A percentile compares a stretch with the other conserved stretches of the same genome.
phyloP scores from a whole-genome alignment of 2,888 invertebrate species.

The Synanthedon andrenaeformis region DNA sequence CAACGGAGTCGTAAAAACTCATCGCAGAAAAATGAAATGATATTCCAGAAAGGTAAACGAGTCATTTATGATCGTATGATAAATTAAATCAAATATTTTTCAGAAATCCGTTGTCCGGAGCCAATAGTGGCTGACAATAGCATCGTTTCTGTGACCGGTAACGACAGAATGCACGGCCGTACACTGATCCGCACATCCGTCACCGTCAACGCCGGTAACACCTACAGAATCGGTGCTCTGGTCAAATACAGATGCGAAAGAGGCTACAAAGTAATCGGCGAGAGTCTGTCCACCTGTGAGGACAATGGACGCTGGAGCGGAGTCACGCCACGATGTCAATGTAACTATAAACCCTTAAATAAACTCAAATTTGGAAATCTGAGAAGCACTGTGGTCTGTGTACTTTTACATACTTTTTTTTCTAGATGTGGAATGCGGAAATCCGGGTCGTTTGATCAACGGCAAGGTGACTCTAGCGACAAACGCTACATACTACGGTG shows the following conservation, averaged over 20 bases:
- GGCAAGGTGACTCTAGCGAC: constrained; percentile 85
- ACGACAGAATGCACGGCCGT: constrained; percentile 89
- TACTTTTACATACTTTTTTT: constrained; percentile 4
- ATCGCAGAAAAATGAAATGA: not conserved
- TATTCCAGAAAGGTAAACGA: not conserved
- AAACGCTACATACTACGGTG: constrained; percentile 90
- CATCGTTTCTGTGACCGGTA: constrained; percentile 89
- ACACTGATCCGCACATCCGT: constrained; percentile 83
- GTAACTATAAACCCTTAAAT: constrained; percentile 67
- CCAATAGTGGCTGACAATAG: constrained; percentile 86
- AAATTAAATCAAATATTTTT: constrained; percentile 5
- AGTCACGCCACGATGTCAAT: constrained; percentile 83
- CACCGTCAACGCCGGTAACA: constrained; percentile 76
- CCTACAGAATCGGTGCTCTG: constrained; percentile 87
- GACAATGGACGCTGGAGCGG: constrained; percentile 90
- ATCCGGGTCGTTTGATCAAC: constrained; percentile 77
- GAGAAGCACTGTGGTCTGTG: not conserved
- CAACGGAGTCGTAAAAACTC: too few species aligned
- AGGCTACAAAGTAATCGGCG: constrained; percentile 89
- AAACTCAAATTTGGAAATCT: not conserved
- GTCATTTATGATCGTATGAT: not conserved
- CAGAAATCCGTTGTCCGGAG: constrained; percentile 89
- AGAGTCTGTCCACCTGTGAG: constrained; percentile 86
- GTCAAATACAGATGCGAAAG: constrained; percentile 91
- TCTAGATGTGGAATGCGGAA: constrained; percentile 87